Percentiles rank a stretch among this genome's conserved stretches.
Evolutionary conservation across 2,113 vertebrate species (phyloP).

Genomic region (Takifugu flavidus): DNA sequence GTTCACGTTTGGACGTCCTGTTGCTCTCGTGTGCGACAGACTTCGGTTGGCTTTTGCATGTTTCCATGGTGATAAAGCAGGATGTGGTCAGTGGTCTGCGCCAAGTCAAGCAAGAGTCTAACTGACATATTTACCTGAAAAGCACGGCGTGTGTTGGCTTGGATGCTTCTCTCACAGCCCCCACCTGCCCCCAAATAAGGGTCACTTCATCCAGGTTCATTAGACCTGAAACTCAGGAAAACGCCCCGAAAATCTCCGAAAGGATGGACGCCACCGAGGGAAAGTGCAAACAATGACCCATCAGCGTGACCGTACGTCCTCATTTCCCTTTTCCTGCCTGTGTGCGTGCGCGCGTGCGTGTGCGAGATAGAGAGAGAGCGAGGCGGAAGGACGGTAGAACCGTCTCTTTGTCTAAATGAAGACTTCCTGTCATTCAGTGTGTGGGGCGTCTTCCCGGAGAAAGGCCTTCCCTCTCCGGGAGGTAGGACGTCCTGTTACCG

Average conservation of each 20-base stretch:
- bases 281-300: slow-evolving; percentile 45
- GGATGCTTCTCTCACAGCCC: not conserved
- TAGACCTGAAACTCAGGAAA: no score
- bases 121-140: slow-evolving; percentile 55
- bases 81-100: slow-evolving; percentile 66
- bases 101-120: slow-evolving; percentile 50
- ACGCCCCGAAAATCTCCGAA: not conserved
- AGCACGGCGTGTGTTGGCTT: not conserved
- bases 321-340: slow-evolving; percentile 80
- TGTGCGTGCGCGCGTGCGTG: slow-evolving; percentile 2
- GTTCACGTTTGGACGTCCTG: not conserved
- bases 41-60: slow-evolving; percentile 37
- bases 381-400: slow-evolving; percentile 81
- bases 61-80: slow-evolving; percentile 71
- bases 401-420: slow-evolving; percentile 88
- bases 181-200: no score
- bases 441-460: slow-evolving; percentile 82
- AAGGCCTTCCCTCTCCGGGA: slow-evolving; percentile 78
- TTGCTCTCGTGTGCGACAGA: slow-evolving; percentile 11
- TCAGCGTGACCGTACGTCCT: slow-evolving; percentile 11
- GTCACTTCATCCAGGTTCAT: no score
- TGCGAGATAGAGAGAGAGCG: slow-evolving; percentile 79
- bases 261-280: slow-evolving; percentile 17
- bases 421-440: slow-evolving; percentile 97
- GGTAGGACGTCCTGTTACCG: slow-evolving; percentile 89